Conservation (phyloP, 2,888 invertebrate species). For the Trissolcus brochymenae region DNA sequence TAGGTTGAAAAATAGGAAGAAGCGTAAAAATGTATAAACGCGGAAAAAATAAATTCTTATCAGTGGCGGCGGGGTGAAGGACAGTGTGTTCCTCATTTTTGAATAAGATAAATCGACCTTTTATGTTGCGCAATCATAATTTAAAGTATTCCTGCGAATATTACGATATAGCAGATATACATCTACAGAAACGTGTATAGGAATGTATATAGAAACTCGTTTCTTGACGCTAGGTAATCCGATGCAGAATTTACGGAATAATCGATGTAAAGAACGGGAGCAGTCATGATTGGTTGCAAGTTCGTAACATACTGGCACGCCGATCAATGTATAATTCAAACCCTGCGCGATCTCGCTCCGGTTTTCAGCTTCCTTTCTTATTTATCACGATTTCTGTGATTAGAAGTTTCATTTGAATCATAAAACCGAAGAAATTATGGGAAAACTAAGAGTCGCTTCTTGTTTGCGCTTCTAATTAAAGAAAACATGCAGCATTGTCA, state of each 20-base stretch:
- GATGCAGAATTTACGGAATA: conserved; percentile 34
- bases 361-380: conserved; percentile 5
- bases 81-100: no score
- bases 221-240: conserved; percentile 37
- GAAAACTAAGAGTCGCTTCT: conserved; percentile 13
- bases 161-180: conserved; percentile 32
- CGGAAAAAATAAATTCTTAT: no score
- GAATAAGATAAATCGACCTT: conserved; percentile 11
- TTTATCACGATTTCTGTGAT: conserved; percentile 16
- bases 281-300: conserved; percentile 28
- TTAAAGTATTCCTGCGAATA: conserved; percentile 34
- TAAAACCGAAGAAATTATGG: conserved; percentile 46
- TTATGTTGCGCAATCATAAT: conserved; percentile 32
- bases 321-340: conserved; percentile 28
- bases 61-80: no score
- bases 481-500: conserved; percentile 33
- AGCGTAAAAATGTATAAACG: no score
- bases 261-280: conserved; percentile 44
- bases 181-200: conserved; percentile 20
- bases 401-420: conserved; percentile 32
- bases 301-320: conserved; percentile 10
- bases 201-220: conserved; percentile 40
- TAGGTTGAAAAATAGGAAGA: no score
- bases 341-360: no score
- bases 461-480: conserved; percentile 20